Conservation (phyloP, 1,140 invertebrate genomes). For the Notospermus geniculatus region DNA sequence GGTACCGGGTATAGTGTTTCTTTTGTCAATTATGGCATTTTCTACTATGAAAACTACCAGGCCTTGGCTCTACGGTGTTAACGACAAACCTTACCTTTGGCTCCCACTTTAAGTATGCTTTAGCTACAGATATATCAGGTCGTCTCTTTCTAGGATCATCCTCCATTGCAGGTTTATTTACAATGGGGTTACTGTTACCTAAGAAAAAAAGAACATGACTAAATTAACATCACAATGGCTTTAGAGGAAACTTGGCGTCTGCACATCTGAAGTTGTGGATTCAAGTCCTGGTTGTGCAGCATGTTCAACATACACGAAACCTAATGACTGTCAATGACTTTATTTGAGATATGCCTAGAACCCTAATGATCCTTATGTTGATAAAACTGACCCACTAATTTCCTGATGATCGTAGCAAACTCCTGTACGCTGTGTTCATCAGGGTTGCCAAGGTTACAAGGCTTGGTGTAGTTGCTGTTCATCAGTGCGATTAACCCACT, state of each 20-base stretch:
- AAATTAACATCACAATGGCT: too few relatives aligned
- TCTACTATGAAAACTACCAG: background rate
- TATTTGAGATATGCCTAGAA: background rate
- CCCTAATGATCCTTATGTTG: background rate
- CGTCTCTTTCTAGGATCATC: conserved; percentile 93
- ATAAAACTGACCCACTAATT: conserved; percentile 58
- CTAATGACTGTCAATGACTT: background rate
- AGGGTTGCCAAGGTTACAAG: conserved; percentile 97
- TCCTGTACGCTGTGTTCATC: conserved; percentile 96
- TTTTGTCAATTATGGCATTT: background rate
- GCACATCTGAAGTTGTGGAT: background rate
- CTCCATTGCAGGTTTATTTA: conserved; percentile 72
- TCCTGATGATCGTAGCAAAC: conserved; percentile 90
- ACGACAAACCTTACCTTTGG: conserved; percentile 71
- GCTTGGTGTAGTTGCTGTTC: conserved; percentile 89
- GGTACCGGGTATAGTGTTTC: background rate
- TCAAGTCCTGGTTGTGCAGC: background rate
- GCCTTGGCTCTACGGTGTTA: background rate
- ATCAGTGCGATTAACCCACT: conserved; percentile 91
- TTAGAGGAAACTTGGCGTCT: background rate
- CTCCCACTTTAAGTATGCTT: conserved; percentile 83
- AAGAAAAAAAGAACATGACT: conserved; percentile 59
- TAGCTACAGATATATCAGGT: conserved; percentile 89
- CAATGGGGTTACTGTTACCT: conserved; percentile 80
- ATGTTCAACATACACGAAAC: too few relatives aligned